phyloP scores from a whole-genome alignment of 2,888 invertebrate species.

The Venustoraphidia nigricollis region DNA sequence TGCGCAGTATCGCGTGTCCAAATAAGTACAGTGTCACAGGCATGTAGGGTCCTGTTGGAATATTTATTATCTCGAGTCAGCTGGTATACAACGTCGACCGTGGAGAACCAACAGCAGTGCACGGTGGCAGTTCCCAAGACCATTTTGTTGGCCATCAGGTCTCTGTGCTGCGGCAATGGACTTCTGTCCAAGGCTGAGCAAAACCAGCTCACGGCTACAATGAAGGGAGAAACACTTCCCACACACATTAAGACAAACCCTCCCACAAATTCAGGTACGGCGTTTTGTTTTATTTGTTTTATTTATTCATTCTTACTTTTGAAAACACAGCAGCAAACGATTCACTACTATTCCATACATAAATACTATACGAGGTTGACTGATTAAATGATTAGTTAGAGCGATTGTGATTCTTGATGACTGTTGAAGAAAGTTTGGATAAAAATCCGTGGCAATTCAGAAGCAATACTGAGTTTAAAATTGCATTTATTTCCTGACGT shows the following conservation, averaged over 20 bases:
- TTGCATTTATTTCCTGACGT: no score
- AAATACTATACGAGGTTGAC: no score
- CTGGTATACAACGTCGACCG: constrained; percentile 19
- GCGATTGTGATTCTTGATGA: no score
- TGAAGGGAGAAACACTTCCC: constrained; percentile 54
- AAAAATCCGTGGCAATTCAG: no score
- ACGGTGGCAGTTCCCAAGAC: constrained; percentile 29
- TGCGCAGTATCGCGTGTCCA: constrained; percentile 49
- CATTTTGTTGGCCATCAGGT: constrained; percentile 47
- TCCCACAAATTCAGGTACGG: constrained; percentile 20
- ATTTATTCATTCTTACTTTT: not conserved
- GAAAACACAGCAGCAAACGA: constrained; percentile 10
- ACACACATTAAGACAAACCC: constrained; percentile 27
- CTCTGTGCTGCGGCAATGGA: constrained; percentile 54
- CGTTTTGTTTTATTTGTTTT: not conserved
- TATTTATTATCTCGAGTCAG: constrained; percentile 38
- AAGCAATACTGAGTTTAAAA: no score
- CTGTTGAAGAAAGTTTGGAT: no score
- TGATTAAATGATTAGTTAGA: no score
- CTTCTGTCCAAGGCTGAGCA: constrained; percentile 62
- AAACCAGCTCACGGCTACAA: constrained; percentile 54
- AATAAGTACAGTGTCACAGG: constrained; percentile 48
- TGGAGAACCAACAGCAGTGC: constrained; percentile 16
- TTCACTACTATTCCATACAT: not conserved
- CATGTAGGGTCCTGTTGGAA: constrained; percentile 49